Evolutionary conservation across 2,888 invertebrate species (phyloP).

Genomic region (Himalopsyche japonica): DNA sequence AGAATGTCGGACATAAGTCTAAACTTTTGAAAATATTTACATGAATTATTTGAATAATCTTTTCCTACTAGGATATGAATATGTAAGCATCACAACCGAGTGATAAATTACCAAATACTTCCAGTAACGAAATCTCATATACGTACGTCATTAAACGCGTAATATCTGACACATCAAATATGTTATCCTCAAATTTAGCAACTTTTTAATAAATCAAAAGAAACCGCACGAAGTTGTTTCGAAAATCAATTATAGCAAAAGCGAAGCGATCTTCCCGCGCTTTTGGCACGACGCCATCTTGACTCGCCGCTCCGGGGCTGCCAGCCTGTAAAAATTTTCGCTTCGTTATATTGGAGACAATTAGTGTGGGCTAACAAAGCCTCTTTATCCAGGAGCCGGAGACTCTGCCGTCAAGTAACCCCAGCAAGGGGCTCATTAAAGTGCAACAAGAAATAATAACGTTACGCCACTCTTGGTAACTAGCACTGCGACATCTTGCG

Average conservation of each 20-base stretch:
- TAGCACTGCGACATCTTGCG: not conserved
- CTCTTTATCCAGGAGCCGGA: slow-evolving; percentile 14
- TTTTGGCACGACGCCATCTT: not conserved
- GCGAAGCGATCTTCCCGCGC: not conserved
- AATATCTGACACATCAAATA: too few relatives aligned
- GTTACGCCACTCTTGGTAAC: slow-evolving; percentile 15
- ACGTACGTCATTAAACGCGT: too few relatives aligned
- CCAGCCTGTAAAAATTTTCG: not conserved
- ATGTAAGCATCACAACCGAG: too few relatives aligned
- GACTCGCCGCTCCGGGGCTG: not conserved
- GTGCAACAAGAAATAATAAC: slow-evolving; percentile 32
- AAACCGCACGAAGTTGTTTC: not conserved
- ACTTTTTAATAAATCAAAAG: not conserved
- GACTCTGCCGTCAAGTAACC: slow-evolving; percentile 9
- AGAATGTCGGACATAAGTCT: too few relatives aligned
- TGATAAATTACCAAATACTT: too few relatives aligned
- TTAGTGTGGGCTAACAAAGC: slow-evolving; percentile 34
- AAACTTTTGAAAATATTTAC: too few relatives aligned
- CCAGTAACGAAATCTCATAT: too few relatives aligned
- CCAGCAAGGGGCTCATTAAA: slow-evolving; percentile 34
- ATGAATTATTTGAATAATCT: too few relatives aligned
- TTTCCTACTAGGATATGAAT: too few relatives aligned
- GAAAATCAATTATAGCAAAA: not conserved
- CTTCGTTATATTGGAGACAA: slow-evolving; percentile 33
- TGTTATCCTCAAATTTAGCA: too few relatives aligned